Percentiles rank a stretch among this genome's conserved stretches.
phyloP scores from a whole-genome alignment of 2,113 vertebrate genomes.

The Paracanthobrama guichenoti region DNA sequence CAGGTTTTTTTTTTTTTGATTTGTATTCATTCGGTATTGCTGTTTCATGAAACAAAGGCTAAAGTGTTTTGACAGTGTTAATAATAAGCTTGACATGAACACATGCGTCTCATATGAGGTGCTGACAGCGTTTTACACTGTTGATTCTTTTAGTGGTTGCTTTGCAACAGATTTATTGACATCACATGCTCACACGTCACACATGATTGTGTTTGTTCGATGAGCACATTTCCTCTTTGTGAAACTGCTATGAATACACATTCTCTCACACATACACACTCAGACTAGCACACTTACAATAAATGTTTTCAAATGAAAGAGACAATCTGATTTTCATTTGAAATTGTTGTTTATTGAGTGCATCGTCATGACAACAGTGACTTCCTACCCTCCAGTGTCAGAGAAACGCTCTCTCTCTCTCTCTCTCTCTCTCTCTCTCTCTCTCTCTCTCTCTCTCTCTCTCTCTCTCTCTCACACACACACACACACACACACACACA shows the following conservation, averaged over 20 bases:
- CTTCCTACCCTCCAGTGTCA: constrained; percentile 23
- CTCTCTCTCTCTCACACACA: too few relatives aligned
- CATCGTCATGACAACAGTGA: constrained; percentile 42
- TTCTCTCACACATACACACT: not conserved
- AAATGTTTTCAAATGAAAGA: constrained; percentile 6
- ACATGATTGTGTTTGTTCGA: not conserved
- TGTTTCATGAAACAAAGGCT: not conserved
- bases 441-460: too few relatives aligned
- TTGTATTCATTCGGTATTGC: not conserved
- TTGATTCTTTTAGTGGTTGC: constrained; percentile 2
- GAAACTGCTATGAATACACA: not conserved
- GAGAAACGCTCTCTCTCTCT: too few relatives aligned
- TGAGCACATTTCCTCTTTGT: constrained; percentile 29
- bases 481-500: not conserved
- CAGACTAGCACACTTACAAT: not conserved
- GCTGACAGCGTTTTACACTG: constrained; percentile 3
- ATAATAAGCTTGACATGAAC: not conserved
- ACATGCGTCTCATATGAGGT: constrained; percentile 26
- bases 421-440: too few relatives aligned
- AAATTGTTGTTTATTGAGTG: not conserved
- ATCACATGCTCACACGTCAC: constrained; percentile 8
- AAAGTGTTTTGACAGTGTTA: not conserved
- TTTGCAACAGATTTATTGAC: constrained; percentile 15
- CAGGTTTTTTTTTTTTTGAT: too few relatives aligned
- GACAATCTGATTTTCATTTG: not conserved